phyloP scores from a whole-genome alignment of 2,888 invertebrate genomes.

The Masnerella sp. region DNA sequence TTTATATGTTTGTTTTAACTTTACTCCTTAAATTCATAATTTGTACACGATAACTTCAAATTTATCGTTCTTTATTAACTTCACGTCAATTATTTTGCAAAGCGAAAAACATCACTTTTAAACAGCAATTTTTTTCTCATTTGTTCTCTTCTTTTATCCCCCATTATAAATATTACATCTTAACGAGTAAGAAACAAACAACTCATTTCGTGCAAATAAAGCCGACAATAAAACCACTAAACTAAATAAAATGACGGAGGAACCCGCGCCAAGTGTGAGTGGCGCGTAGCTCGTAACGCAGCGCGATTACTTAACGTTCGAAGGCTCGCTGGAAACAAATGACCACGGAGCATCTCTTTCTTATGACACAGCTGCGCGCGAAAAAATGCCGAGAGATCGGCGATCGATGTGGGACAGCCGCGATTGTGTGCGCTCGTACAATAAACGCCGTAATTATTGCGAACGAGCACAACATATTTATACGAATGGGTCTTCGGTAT shows the following conservation, averaged over 20 bases:
- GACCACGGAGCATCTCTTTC: conserved; percentile 35
- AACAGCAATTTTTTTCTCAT: too few relatives aligned
- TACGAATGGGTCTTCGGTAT: too few relatives aligned
- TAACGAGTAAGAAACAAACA: not conserved
- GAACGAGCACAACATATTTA: not conserved
- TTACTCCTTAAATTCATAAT: too few relatives aligned
- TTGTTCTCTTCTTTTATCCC: too few relatives aligned
- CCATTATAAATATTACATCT: not conserved
- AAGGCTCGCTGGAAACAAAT: conserved; percentile 28
- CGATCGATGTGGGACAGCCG: conserved; percentile 15
- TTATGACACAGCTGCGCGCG: conserved; percentile 27
- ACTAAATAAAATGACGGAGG: conserved; percentile 25
- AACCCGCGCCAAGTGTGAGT: conserved; percentile 18
- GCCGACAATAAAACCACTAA: conserved; percentile 14
- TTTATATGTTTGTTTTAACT: too few relatives aligned
- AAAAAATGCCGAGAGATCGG: conserved; percentile 28
- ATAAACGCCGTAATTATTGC: conserved; percentile 22
- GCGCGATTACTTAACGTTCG: conserved; percentile 35
- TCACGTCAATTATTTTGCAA: too few relatives aligned
- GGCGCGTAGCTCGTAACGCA: conserved; percentile 25
- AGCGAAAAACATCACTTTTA: too few relatives aligned
- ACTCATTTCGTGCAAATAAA: conserved; percentile 12
- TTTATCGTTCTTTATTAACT: too few relatives aligned
- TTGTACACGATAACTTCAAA: too few relatives aligned
- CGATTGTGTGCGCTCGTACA: conserved; percentile 9